A percentile compares a stretch with the other conserved stretches of the same genome.
These are phyloP conservation scores for Eumeta japonica DNA, from an alignment of 1,140 invertebrate species.

Conservation along the genomic window DNA sequence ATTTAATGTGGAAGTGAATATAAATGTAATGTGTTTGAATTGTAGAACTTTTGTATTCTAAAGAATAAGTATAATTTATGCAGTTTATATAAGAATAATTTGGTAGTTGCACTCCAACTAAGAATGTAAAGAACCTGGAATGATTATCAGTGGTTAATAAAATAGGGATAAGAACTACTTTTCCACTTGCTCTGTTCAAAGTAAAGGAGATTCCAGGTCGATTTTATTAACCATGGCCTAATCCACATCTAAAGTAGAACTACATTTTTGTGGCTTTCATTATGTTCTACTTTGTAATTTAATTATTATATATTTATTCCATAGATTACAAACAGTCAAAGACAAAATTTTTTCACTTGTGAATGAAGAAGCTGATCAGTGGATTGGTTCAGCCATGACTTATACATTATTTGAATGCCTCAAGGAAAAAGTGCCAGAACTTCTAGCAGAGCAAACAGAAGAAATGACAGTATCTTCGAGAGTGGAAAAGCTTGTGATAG, in stretches of 20 bases:
- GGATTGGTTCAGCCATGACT: constrained; percentile 88
- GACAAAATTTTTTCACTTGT: constrained; percentile 66
- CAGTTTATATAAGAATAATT: too few species aligned
- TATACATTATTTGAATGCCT: constrained; percentile 91
- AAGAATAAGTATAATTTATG: too few species aligned
- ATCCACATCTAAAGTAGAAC: too few species aligned
- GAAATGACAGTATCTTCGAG: constrained; percentile 34
- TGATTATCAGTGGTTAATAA: not conserved
- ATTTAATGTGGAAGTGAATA: too few species aligned
- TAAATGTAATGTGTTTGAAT: too few species aligned
- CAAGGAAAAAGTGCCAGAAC: constrained; percentile 76
- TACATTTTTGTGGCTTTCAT: constrained; percentile 1
- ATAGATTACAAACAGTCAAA: constrained; percentile 71
- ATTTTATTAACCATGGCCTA: too few species aligned
- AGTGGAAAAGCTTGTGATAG: constrained; percentile 51
- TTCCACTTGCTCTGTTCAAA: too few species aligned
- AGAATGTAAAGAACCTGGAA: too few species aligned
- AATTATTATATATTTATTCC: constrained; percentile 16
- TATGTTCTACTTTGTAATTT: not conserved
- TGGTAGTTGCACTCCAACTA: too few species aligned
- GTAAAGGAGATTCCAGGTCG: too few species aligned
- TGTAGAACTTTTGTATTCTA: too few species aligned
- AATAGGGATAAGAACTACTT: not conserved
- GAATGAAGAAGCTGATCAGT: constrained; percentile 72
- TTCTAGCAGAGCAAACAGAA: constrained; percentile 71